Conservation (phyloP, 2,113 vertebrate species). For the Puma concolor region DNA sequence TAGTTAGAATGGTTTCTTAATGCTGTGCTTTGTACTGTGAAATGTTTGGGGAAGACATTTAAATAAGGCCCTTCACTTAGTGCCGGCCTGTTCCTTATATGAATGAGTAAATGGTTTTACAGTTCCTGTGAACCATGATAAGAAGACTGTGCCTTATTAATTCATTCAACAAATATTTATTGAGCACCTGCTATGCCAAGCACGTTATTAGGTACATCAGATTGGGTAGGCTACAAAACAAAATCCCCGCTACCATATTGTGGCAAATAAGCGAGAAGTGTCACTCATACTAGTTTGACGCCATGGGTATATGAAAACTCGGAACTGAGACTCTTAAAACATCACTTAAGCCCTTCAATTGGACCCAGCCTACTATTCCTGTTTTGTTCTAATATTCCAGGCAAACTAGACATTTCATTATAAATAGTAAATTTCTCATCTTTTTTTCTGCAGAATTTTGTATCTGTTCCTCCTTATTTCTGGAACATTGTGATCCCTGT, state of each 20-base stretch:
- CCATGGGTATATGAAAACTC: neutral
- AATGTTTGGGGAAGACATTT: conserved; percentile 42
- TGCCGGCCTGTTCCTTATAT: neutral
- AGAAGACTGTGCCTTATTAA: neutral
- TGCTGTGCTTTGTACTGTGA: conserved; percentile 37
- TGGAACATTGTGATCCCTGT: neutral
- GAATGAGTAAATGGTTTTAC: conserved; percentile 24
- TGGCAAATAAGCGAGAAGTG: neutral
- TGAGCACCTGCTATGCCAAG: neutral
- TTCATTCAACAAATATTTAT: neutral
- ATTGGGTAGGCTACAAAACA: neutral
- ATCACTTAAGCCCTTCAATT: neutral
- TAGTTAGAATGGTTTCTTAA: conserved; percentile 7
- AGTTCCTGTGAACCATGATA: neutral
- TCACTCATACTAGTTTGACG: neutral
- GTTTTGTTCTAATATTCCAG: neutral
- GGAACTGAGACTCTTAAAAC: neutral
- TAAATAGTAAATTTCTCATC: neutral
- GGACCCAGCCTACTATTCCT: neutral
- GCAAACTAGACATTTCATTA: neutral
- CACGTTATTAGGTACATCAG: neutral
- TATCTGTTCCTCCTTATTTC: neutral
- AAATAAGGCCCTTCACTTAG: neutral
- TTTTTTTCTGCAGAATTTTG: neutral
- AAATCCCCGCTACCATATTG: neutral